phyloP scores from a whole-genome alignment of 2,797 vertebrate genomes.

The Halcyon leucocephala region DNA sequence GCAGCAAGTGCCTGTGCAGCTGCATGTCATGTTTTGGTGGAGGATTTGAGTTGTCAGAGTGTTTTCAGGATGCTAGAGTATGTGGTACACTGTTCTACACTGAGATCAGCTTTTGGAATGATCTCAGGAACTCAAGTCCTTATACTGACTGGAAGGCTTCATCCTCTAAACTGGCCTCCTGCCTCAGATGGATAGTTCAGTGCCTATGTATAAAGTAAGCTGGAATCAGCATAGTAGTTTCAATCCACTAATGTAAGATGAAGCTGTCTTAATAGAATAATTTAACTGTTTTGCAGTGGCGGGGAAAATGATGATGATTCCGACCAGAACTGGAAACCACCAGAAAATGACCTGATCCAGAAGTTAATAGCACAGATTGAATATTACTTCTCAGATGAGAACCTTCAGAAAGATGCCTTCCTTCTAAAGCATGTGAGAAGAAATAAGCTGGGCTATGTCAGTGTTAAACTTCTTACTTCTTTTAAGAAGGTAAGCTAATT shows the following conservation, averaged over 20 bases:
- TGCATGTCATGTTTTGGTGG: background rate
- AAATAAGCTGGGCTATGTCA: slow-evolving; percentile 97
- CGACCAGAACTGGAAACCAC: slow-evolving; percentile 90
- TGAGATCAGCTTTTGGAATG: background rate
- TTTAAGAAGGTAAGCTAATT: slow-evolving; percentile 92
- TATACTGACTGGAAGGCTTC: background rate
- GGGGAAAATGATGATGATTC: slow-evolving; percentile 89
- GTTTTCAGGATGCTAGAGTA: background rate
- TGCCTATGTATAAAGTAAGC: background rate
- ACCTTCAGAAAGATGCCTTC: slow-evolving; percentile 97
- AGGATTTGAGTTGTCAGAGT: background rate
- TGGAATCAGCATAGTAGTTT: background rate
- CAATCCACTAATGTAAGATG: background rate
- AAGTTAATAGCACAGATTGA: slow-evolving; percentile 94
- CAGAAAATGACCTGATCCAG: slow-evolving; percentile 88
- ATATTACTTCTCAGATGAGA: slow-evolving; percentile 96
- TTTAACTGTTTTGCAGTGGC: slow-evolving; percentile 80
- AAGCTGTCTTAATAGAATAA: background rate
- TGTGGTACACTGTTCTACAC: background rate
- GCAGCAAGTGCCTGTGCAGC: background rate
- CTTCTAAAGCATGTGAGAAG: slow-evolving; percentile 95
- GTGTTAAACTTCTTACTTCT: slow-evolving; percentile 96
- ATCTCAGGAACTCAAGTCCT: background rate
- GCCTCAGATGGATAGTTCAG: background rate
- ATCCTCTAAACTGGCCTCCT: background rate